A percentile compares a stretch with the other conserved stretches of the same genome.
These are phyloP conservation scores for Gnathonemus longibarbis DNA, from an alignment of 2,113 vertebrate species.

Conservation along the genomic window DNA sequence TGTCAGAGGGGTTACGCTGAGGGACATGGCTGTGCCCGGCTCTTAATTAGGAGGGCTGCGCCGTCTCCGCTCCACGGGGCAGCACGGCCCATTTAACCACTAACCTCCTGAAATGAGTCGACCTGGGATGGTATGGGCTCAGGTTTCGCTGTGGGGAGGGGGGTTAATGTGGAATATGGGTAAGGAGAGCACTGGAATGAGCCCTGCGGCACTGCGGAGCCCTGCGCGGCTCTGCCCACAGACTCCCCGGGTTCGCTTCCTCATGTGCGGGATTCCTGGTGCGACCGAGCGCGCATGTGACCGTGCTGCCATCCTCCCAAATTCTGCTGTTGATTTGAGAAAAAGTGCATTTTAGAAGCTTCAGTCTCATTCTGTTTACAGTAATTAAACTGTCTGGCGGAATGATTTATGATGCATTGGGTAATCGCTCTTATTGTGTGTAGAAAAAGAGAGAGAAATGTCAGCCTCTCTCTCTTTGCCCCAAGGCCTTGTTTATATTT, in stretches of 20 bases:
- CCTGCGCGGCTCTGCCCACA: not conserved
- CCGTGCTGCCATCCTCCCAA: conserved; percentile 43
- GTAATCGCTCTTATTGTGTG: conserved; percentile 53
- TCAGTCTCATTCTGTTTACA: conserved; percentile 55
- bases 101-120: conserved; percentile 64
- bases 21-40: conserved; percentile 24
- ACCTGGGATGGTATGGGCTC: conserved; percentile 58
- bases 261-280: conserved; percentile 46
- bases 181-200: not conserved
- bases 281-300: conserved; percentile 42
- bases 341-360: conserved; percentile 33
- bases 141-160: conserved; percentile 51
- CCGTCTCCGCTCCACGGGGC: conserved; percentile 54
- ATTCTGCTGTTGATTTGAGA: conserved; percentile 47
- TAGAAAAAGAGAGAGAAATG: conserved; percentile 18
- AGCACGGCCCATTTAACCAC: conserved; percentile 71
- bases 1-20: conserved; percentile 28
- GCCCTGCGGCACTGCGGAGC: not conserved
- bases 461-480: conserved; percentile 27
- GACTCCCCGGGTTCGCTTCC: conserved; percentile 36
- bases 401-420: conserved; percentile 63
- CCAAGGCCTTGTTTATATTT: conserved; percentile 46
- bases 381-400: conserved; percentile 63
- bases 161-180: not conserved
- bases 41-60: conserved; percentile 67